Evolutionary conservation across 1,140 invertebrate genomes (phyloP).

Genomic region (Psix sp.): DNA sequence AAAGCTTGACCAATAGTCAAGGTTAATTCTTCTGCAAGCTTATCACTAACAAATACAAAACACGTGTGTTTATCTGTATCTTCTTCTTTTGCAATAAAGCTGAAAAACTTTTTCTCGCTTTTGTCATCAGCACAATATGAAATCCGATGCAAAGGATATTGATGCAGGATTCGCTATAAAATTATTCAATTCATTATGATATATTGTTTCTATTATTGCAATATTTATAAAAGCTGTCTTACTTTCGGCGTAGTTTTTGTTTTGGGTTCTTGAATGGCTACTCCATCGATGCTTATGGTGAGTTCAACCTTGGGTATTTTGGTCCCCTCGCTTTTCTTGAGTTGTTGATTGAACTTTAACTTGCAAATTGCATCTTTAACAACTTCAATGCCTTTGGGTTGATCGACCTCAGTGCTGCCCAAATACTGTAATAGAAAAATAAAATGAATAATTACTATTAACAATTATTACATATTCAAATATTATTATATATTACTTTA

Average conservation of each 20-base stretch:
- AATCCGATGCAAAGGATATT: constrained; percentile 97
- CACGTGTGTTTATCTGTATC: constrained; percentile 91
- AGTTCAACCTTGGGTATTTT: constrained; percentile 96
- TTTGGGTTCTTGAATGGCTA: constrained; percentile 90
- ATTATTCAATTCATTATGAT: not conserved
- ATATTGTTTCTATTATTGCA: constrained; percentile 4
- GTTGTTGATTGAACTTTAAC: constrained; percentile 94
- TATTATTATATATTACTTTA: no score
- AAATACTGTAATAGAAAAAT: constrained; percentile 85
- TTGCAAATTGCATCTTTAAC: constrained; percentile 97
- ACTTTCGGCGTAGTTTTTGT: constrained; percentile 75
- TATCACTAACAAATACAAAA: constrained; percentile 97
- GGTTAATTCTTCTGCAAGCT: constrained; percentile 96
- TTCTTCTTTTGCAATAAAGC: constrained; percentile 95
- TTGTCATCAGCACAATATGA: constrained; percentile 99
- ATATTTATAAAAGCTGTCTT: constrained; percentile 10
- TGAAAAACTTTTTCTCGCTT: constrained; percentile 97
- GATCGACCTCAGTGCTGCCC: constrained; percentile 93
- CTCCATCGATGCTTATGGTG: constrained; percentile 95
- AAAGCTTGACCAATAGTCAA: constrained; percentile 98
- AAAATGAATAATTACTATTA: constrained; percentile 12
- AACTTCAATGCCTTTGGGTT: constrained; percentile 97
- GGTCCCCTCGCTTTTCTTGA: constrained; percentile 92
- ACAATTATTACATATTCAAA: no score
- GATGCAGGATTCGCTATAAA: constrained; percentile 87